These are phyloP conservation scores for Thumatha senex DNA, from an alignment of 2,888 invertebrate genomes.

Conservation along the genomic window DNA sequence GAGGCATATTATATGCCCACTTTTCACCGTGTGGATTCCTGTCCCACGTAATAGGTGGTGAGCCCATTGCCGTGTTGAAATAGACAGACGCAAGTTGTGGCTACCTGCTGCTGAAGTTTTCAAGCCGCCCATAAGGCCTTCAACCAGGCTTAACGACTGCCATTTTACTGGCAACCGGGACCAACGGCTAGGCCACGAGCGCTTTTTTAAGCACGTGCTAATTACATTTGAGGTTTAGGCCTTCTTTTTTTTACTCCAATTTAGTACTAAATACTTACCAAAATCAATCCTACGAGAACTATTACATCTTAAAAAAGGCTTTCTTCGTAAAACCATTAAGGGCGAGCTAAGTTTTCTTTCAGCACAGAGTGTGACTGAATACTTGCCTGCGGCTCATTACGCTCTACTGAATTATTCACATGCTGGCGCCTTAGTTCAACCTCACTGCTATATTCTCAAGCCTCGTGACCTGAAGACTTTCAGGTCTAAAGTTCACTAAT, in stretches of 20 bases:
- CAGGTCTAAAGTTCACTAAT: slow-evolving; percentile 46
- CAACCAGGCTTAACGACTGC: no score
- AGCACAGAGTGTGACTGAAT: slow-evolving; percentile 53
- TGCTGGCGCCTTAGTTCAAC: slow-evolving; percentile 43
- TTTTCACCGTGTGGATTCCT: no score
- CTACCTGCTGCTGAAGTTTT: no score
- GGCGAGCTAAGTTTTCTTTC: slow-evolving; percentile 35
- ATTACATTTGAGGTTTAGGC: no score
- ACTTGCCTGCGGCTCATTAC: slow-evolving; percentile 74
- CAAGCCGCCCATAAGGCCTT: no score
- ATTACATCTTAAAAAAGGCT: slow-evolving; percentile 14
- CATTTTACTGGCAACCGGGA: no score
- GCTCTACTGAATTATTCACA: slow-evolving; percentile 74
- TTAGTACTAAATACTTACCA: background rate
- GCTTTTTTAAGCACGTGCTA: no score
- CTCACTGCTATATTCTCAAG: slow-evolving; percentile 15
- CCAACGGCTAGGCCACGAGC: no score
- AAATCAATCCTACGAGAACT: slow-evolving; percentile 3
- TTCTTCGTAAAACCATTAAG: slow-evolving; percentile 56
- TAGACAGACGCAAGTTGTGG: no score
- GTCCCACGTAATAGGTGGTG: no score
- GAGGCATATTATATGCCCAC: no score
- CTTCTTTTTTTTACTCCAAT: background rate
- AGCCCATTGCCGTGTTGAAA: no score
- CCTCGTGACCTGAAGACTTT: slow-evolving; percentile 54